Evolutionary conservation across 2,888 invertebrate genomes (phyloP), one percentile per base, ranked within the genome.

Genomic region (Margaritifera margaritifera): DNA sequence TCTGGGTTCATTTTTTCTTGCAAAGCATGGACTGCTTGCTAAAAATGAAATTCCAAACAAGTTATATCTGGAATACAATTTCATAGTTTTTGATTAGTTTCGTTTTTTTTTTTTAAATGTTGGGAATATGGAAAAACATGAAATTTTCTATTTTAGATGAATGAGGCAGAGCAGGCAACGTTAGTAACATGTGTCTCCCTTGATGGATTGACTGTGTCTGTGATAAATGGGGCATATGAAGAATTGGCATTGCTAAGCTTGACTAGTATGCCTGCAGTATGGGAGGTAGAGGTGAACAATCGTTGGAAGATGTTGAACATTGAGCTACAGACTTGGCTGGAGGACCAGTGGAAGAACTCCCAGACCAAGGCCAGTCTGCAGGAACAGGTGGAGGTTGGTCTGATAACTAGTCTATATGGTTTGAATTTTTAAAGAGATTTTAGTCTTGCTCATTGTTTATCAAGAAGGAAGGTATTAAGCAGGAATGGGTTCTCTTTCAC

Each of bases 221-320:
- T 92, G 76, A 91, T 92, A 76, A 87, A 91, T 84, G 80, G 80
- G 8, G 76, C 78, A 15, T 87, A 87, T 64, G 81, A 87, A 70
- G 95, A 95, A 87, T 91, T 95, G 62, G 92, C 94, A 0, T 94
- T 94, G 79, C 87, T 93, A 0, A 93, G 93, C 76, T 80, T 94
- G 25, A 91, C 92, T 1, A 93, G 94, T 81, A 92, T 93, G 0
- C 92, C 95, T 0, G 93, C 95, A 0, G 91, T 94, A 71, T 95
- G 95, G 95, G 95, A 95, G 88, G 94, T 95, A 2, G 94, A 94
- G 82, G 93, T 95, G 0, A 94, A 94, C 24, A 93, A 93, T 80
- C 93, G 93, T 84, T 95, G 95, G 95, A 95, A 95, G 87, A 92
- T 93, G 52, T 89, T 95, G 4, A 94, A 94, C 0, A 91, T 94